Evolutionary conservation across 2,888 invertebrate genomes (phyloP).

Genomic region (Metellina segmentata): DNA sequence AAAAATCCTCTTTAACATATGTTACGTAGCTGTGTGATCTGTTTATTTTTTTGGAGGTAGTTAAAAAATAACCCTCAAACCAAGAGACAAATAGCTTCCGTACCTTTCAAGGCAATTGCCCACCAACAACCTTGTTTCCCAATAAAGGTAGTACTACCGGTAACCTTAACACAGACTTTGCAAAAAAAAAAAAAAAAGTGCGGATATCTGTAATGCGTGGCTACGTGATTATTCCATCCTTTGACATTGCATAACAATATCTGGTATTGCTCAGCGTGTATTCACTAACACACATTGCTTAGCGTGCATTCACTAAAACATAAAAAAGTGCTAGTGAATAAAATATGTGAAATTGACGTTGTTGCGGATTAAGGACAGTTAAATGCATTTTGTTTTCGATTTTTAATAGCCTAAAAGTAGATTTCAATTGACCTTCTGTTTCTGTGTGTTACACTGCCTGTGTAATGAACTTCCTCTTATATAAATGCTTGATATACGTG

Average conservation of each 20-base stretch:
- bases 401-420: too few relatives aligned
- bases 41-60: background rate
- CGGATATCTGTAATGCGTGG: conserved; percentile 21
- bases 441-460: too few relatives aligned
- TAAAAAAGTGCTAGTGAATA: background rate
- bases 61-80: conserved; percentile 14
- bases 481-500: too few relatives aligned
- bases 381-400: too few relatives aligned
- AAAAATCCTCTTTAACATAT: background rate
- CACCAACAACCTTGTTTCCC: conserved; percentile 34
- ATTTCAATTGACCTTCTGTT: too few relatives aligned
- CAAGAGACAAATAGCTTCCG: conserved; percentile 48
- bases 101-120: conserved; percentile 12
- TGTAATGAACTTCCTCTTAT: too few relatives aligned
- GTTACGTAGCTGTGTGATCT: background rate
- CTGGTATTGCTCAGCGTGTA: conserved; percentile 3
- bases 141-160: conserved; percentile 5
- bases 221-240: conserved; percentile 1
- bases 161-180: background rate
- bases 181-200: background rate
- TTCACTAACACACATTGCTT: background rate
- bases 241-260: conserved; percentile 15
- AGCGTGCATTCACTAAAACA: conserved; percentile 1
- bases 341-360: too few relatives aligned
- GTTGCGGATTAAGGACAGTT: too few relatives aligned